A percentile compares a stretch with the other conserved stretches of the same genome.
Evolutionary conservation across 2,888 invertebrate species (phyloP).

Genomic region (Pachycephus smyrnensis): DNA sequence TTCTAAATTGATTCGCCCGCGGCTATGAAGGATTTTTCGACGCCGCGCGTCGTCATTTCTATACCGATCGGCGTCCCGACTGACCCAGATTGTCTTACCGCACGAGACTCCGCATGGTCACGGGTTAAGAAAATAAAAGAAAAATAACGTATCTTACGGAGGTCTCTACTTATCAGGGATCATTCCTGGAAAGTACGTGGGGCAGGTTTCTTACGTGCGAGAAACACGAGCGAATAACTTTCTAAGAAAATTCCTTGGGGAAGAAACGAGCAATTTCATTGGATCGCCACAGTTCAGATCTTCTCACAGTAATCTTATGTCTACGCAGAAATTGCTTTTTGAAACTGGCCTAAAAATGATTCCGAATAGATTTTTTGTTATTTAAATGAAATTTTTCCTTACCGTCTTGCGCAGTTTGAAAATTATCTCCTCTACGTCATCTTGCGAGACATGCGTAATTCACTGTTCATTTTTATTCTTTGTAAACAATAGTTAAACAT

Average conservation of each 20-base stretch:
- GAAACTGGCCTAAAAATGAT: neutral
- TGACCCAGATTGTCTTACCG: neutral
- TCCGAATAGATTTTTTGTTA: neutral
- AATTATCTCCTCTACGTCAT: neutral
- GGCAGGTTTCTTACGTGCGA: neutral
- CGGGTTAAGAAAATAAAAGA: neutral
- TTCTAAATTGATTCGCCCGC: slow-evolving; percentile 35
- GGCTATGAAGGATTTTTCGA: neutral
- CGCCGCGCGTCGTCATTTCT: neutral
- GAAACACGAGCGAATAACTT: neutral
- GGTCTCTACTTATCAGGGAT: neutral
- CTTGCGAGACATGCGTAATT: neutral
- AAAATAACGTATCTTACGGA: neutral
- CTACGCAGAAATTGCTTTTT: neutral
- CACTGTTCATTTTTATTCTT: neutral
- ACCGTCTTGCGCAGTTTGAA: neutral
- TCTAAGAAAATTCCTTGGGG: neutral
- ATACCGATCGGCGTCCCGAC: neutral
- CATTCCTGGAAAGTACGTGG: neutral
- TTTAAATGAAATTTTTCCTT: neutral
- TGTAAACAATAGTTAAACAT: slow-evolving; percentile 4
- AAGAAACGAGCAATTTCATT: neutral
- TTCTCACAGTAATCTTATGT: neutral
- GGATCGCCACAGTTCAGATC: neutral
- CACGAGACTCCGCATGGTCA: neutral